Evolutionary conservation across 1,140 invertebrate genomes (phyloP).

Genomic region (Cephus cinctus): DNA sequence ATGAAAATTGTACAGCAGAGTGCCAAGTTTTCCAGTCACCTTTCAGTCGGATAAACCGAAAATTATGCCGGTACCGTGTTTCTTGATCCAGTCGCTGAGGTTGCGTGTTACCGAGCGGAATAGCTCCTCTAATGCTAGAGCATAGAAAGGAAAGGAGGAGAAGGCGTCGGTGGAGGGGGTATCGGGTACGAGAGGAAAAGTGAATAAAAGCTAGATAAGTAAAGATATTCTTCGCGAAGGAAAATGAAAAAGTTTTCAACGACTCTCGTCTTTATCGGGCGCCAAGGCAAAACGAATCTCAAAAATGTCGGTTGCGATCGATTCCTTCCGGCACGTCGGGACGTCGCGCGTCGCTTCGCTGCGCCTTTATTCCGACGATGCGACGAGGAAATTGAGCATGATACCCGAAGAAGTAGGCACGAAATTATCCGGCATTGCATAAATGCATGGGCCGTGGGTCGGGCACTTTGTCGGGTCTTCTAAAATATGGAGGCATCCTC

Average conservation of each 20-base stretch:
- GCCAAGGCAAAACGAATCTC: slow-evolving; percentile 13
- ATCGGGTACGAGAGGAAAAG: too few species aligned
- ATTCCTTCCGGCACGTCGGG: not conserved
- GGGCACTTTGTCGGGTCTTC: slow-evolving; percentile 38
- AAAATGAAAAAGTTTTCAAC: too few species aligned
- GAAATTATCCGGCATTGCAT: slow-evolving; percentile 45
- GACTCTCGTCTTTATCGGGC: slow-evolving; percentile 18
- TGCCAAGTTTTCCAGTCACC: slow-evolving; percentile 31
- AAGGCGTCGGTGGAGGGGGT: too few species aligned
- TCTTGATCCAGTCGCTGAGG: slow-evolving; percentile 23
- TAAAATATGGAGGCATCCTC: slow-evolving; percentile 42
- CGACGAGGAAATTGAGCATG: slow-evolving; percentile 34
- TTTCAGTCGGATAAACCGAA: slow-evolving; percentile 28
- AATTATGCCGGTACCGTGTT: slow-evolving; percentile 29
- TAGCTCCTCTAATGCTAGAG: not conserved
- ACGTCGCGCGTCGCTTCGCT: too few species aligned
- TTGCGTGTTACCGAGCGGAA: not conserved
- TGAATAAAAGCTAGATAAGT: too few species aligned
- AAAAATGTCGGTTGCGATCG: slow-evolving; percentile 15
- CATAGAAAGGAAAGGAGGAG: too few species aligned
- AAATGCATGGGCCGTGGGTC: slow-evolving; percentile 36
- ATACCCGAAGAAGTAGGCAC: slow-evolving; percentile 29
- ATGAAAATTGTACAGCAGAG: too few species aligned
- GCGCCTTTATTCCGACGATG: not conserved
- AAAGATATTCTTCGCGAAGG: too few species aligned